A percentile compares a stretch with the other conserved stretches of the same genome.
Evolutionary conservation across 37 sponge, comb jelly and placozoan genomes (phyloP).

Genomic region (Bolinopsis microptera): DNA sequence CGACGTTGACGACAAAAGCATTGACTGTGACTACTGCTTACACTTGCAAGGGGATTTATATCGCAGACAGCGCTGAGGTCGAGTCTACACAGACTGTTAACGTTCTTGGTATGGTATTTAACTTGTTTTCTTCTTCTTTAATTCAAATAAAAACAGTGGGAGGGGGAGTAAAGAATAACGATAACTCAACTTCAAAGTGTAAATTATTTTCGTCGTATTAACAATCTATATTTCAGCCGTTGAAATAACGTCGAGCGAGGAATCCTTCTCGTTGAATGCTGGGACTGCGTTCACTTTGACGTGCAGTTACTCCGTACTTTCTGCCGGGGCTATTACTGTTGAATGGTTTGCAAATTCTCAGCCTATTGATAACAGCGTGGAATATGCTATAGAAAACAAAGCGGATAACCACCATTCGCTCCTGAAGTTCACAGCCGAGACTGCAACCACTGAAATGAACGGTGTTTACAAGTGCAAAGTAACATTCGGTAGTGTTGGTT

Average conservation of each 20-base stretch:
- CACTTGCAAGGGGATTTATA: not conserved
- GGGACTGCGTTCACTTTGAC: not conserved
- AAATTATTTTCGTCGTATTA: no score
- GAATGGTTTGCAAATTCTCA: not conserved
- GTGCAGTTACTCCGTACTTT: not conserved
- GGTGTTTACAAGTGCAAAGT: not conserved
- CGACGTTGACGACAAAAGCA: not conserved
- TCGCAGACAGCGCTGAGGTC: not conserved
- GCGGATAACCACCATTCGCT: not conserved
- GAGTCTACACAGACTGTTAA: not conserved
- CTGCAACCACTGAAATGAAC: not conserved
- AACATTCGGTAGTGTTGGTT: not conserved
- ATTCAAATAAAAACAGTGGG: no score
- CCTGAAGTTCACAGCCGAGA: not conserved
- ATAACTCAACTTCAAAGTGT: no score
- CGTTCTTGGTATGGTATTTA: not conserved
- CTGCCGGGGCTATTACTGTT: not conserved
- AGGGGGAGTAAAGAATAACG: no score
- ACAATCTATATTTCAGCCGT: not conserved
- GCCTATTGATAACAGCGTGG: not conserved
- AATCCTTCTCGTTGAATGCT: not conserved
- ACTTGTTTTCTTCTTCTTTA: no score
- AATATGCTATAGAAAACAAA: not conserved
- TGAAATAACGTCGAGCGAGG: not conserved
- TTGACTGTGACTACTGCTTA: not conserved